Base-by-base conservation (phyloP, 2,888 invertebrate species). In the Sturmia bella region DNA sequence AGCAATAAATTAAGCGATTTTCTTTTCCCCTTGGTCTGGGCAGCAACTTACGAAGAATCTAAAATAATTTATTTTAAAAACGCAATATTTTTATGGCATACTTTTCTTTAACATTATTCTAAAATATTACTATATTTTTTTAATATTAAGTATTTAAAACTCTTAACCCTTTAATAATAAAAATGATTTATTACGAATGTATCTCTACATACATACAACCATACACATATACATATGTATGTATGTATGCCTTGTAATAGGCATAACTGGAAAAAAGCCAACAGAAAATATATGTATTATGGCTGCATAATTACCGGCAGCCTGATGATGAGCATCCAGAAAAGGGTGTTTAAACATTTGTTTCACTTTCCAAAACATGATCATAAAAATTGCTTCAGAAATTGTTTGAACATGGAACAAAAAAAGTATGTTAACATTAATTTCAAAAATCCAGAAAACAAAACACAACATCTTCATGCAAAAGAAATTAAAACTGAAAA, bases 101-200 rank as follows among this genome's bases (percentile, higher is more conserved):
- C 69, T 80, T 80, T 73, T 17, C 15, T 50, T 64, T 56, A 70
- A 72, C 63, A 69, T 45, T 52, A 61, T 76, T 69, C 68, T 45
- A 63, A 80, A 80, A 59, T 50, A 72, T 63, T 21, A 66, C 56
- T 75, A 66, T 48, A n/a, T 50, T 59, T 76, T 68, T 9, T 54
- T 9, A 63, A 63, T 56, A 32, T 68, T 56, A 68, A 56, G 72
- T 17, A 50, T 61, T 76, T 76, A 74, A 77, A 82, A 27, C 45
- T 21, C 45, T 82, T 79, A 80, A 80, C 73, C 76, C 72, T 83
- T 83, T 80, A 61, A 64, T 57, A 80, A 88, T 88, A 85, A 89
- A 89, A 89, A 87, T 89, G 89, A 89, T 89, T 89, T 89, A 89
- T 88, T 86, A 85, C 85, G 84, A 84, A 81, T 84, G 84, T 84